Percentiles rank a stretch among this genome's conserved stretches.
Conservation (phyloP, 1,140 invertebrate genomes). For the Microplitis demolitor region DNA sequence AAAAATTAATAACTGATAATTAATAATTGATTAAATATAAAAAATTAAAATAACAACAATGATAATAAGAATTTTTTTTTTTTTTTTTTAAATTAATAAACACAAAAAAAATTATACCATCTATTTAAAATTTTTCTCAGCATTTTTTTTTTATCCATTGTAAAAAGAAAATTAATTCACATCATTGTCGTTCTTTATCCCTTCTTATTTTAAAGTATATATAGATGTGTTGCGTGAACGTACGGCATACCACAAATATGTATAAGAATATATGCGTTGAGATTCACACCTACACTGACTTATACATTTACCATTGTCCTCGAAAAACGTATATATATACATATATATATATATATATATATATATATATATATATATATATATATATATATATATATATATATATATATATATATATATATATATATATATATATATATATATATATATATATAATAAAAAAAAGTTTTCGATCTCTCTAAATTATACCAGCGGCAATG, state of each 20-base stretch:
- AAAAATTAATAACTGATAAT: too few relatives aligned
- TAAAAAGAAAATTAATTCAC: constrained; percentile 8
- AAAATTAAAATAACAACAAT: background rate
- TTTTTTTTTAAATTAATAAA: background rate
- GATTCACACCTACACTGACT: background rate
- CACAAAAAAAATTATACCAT: background rate
- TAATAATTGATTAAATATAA: too few relatives aligned
- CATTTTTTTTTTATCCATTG: constrained; percentile 5
- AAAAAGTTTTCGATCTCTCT: constrained; percentile 8
- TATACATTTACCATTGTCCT: background rate
- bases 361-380: background rate
- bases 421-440: background rate
- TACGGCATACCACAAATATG: background rate
- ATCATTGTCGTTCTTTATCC: background rate
- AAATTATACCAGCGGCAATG: constrained; percentile 2
- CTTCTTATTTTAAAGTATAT: background rate
- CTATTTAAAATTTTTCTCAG: background rate
- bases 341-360: background rate
- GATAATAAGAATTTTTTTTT: background rate
- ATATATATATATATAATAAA: background rate
- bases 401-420: background rate
- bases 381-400: background rate
- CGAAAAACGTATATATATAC: background rate
- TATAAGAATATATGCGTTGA: background rate
- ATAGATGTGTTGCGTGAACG: background rate